These are phyloP conservation scores for Hesperia comma DNA, from an alignment of 2,888 invertebrate species.

Conservation along the genomic window DNA sequence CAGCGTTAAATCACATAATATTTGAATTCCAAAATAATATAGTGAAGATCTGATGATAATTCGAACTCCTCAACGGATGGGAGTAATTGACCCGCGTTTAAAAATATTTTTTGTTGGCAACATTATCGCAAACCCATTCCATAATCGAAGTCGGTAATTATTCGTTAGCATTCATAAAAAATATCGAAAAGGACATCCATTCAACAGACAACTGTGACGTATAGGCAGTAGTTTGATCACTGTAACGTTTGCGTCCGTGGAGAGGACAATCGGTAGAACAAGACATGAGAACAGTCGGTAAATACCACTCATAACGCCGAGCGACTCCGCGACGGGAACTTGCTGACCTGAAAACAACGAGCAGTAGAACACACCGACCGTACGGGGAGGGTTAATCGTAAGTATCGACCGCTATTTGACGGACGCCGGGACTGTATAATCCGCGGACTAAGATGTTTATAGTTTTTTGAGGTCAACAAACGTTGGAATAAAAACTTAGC, in stretches of 20 bases:
- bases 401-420: background rate
- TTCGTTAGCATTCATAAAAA: too few relatives aligned
- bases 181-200: background rate
- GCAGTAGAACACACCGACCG: constrained; percentile 38
- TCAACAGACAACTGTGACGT: constrained; percentile 8
- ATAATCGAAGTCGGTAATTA: too few relatives aligned
- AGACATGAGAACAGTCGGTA: constrained; percentile 47
- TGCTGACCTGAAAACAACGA: constrained; percentile 75
- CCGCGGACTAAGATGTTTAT: background rate
- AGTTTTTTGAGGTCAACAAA: too few relatives aligned
- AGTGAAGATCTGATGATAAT: too few relatives aligned
- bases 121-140: too few relatives aligned
- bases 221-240: background rate
- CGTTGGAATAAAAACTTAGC: too few relatives aligned
- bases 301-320: constrained; percentile 79
- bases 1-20: too few relatives aligned
- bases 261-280: constrained; percentile 49
- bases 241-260: constrained; percentile 1
- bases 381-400: background rate
- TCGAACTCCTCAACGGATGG: too few relatives aligned
- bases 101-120: too few relatives aligned
- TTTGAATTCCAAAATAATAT: too few relatives aligned
- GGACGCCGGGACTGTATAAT: background rate
- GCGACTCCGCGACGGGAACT: constrained; percentile 78
- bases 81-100: too few relatives aligned